Conservation (phyloP, 1,140 invertebrate genomes). For the Agrypnia vestita region DNA sequence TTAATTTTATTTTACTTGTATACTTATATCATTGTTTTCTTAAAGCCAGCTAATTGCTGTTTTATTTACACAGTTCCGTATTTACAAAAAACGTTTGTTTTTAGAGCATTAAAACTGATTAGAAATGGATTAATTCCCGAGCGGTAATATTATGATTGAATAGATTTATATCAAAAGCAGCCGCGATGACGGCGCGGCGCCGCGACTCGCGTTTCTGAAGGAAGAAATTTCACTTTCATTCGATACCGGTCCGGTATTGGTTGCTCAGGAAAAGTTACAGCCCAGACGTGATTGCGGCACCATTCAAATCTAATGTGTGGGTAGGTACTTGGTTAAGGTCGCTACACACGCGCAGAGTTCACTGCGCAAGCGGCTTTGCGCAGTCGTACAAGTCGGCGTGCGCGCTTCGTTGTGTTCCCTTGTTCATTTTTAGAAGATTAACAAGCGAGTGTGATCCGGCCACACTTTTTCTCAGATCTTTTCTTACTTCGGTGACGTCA, state of each 20-base stretch:
- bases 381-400: neutral
- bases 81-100: too few relatives aligned
- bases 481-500: too few relatives aligned
- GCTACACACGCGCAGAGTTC: neutral
- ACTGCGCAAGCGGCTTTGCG: neutral
- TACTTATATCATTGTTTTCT: too few relatives aligned
- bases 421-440: neutral
- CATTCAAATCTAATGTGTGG: neutral
- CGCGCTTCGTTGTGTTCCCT: neutral
- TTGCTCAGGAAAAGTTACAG: constrained; percentile 14
- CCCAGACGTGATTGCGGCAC: neutral
- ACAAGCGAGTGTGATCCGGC: neutral
- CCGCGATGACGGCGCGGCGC: too few relatives aligned
- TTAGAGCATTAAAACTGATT: too few relatives aligned
- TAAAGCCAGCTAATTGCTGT: too few relatives aligned
- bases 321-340: neutral
- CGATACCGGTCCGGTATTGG: constrained; percentile 38
- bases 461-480: too few relatives aligned
- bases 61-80: too few relatives aligned
- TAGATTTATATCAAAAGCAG: too few relatives aligned
- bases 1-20: too few relatives aligned
- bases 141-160: too few relatives aligned
- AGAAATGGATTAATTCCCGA: too few relatives aligned
- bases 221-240: constrained; percentile 45
- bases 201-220: neutral